phyloP scores from a whole-genome alignment of 1,140 invertebrate genomes.

The Drosophila virilis region DNA sequence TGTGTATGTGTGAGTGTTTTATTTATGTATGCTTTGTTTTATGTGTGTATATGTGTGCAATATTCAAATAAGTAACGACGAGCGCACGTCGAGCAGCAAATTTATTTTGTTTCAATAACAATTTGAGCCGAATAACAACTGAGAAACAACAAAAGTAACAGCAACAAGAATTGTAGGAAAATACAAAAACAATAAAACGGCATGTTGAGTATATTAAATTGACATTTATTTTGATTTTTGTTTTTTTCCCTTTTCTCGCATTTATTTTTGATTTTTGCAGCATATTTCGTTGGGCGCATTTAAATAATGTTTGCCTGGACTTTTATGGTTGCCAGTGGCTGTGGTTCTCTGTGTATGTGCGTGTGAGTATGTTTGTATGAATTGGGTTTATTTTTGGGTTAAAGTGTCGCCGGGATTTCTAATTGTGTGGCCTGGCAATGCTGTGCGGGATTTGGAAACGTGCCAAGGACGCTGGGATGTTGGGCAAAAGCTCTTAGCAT shows the following conservation, averaged over 20 bases:
- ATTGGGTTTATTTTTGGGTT: slow-evolving; percentile 52
- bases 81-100: slow-evolving; percentile 67
- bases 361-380: slow-evolving; percentile 27
- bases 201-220: slow-evolving; percentile 81
- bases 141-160: slow-evolving; percentile 35
- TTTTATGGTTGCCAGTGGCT: slow-evolving; percentile 67
- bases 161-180: slow-evolving; percentile 14
- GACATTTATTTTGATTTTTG: slow-evolving; percentile 79
- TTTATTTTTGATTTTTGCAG: slow-evolving; percentile 43
- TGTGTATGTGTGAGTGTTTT: slow-evolving; percentile 9
- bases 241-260: slow-evolving; percentile 53
- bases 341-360: slow-evolving; percentile 17
- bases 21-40: slow-evolving; percentile 21
- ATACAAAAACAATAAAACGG: slow-evolving; percentile 57
- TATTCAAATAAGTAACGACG: slow-evolving; percentile 68
- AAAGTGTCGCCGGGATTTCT: slow-evolving; percentile 46
- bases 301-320: slow-evolving; percentile 78
- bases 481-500: slow-evolving; percentile 45
- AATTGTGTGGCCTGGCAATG: slow-evolving; percentile 44
- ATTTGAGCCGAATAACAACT: slow-evolving; percentile 58
- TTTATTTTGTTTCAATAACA: slow-evolving; percentile 80
- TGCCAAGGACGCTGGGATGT: slow-evolving; percentile 44
- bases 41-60: slow-evolving; percentile 25
- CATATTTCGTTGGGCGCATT: slow-evolving; percentile 70
- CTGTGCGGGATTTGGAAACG: slow-evolving; percentile 45